A percentile compares a stretch with the other conserved stretches of the same genome.
Evolutionary conservation across 2,113 vertebrate species (phyloP).

Genomic region (Phalacrocorax aristotelis): DNA sequence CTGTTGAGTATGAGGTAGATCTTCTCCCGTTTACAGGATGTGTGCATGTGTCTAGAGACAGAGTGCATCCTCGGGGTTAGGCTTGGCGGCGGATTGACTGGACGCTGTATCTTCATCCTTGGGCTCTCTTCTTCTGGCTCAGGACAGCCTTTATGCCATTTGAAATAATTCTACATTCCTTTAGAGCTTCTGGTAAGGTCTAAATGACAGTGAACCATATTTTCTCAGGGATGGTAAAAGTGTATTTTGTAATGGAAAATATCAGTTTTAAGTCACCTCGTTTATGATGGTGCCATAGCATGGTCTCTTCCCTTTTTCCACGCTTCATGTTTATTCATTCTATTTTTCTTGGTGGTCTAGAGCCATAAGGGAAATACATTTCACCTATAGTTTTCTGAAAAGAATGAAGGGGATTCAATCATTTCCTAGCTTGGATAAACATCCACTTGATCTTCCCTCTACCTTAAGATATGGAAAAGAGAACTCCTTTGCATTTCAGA

Average conservation of each 20-base stretch:
- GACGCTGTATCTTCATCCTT: background rate
- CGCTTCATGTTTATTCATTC: background rate
- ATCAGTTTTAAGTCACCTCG: slow-evolving; percentile 16
- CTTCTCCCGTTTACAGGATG: background rate
- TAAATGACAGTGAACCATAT: background rate
- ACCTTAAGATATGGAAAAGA: background rate
- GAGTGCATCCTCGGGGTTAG: background rate
- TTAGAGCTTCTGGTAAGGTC: background rate
- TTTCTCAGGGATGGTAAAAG: slow-evolving; percentile 35
- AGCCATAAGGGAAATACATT: background rate
- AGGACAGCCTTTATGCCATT: background rate
- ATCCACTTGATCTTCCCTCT: background rate
- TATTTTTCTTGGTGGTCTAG: background rate
- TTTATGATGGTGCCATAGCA: background rate
- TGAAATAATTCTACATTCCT: background rate
- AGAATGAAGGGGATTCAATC: background rate
- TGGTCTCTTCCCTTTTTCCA: background rate
- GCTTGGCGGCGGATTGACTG: background rate
- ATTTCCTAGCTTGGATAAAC: background rate
- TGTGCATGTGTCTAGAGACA: background rate
- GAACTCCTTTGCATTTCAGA: background rate
- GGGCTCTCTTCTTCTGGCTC: background rate
- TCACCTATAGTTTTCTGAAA: background rate
- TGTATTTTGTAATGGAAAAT: slow-evolving; percentile 12
- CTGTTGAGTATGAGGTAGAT: background rate